Conservation (phyloP, 2,888 invertebrate genomes). For the Melolontha melolontha region DNA sequence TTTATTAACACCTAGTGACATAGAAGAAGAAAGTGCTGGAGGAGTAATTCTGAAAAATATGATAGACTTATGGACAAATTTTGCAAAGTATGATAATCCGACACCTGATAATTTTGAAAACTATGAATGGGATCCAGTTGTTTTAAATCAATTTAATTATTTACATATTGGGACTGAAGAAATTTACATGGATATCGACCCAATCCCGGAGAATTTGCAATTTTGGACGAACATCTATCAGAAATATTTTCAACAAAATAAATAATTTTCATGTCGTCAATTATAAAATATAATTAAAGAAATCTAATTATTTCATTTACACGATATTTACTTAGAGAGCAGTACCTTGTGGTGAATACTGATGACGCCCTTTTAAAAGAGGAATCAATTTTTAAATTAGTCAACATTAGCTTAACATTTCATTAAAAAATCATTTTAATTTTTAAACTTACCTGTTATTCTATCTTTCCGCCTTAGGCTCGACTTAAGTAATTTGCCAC, state of each 20-base stretch:
- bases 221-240: constrained; percentile 36
- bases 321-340: too few relatives aligned
- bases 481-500: constrained; percentile 84
- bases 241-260: constrained; percentile 10
- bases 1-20: background rate
- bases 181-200: background rate
- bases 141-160: constrained; percentile 23
- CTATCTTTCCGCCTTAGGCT: constrained; percentile 82
- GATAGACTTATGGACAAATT: constrained; percentile 40
- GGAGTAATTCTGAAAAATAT: constrained; percentile 7
- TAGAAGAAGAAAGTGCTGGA: constrained; percentile 23
- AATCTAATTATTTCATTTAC: too few relatives aligned
- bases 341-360: too few relatives aligned
- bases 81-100: constrained; percentile 37
- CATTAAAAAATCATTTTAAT: too few relatives aligned
- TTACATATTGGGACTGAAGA: constrained; percentile 31
- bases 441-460: constrained; percentile 74
- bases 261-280: too few relatives aligned
- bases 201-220: background rate
- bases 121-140: constrained; percentile 30
- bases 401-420: too few relatives aligned
- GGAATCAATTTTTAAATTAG: too few relatives aligned
- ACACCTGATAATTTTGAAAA: constrained; percentile 19
- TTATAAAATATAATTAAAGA: too few relatives aligned
- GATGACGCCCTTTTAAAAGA: too few relatives aligned